Percentiles rank a stretch among this genome's conserved stretches.
These are phyloP conservation scores for Meteorus colon DNA, from an alignment of 2,888 invertebrate species.

Conservation along the genomic window DNA sequence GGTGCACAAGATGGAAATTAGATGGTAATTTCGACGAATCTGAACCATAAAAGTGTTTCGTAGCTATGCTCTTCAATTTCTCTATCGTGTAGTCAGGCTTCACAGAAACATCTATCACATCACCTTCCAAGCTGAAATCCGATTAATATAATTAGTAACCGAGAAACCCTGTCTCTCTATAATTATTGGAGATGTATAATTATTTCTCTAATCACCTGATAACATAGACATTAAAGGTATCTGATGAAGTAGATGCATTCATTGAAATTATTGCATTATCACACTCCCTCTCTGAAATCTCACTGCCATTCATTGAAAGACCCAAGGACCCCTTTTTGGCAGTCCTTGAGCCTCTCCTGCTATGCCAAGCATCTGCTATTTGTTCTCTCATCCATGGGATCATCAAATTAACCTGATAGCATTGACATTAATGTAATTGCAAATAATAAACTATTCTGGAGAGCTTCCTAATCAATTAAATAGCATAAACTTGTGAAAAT, in stretches of 20 bases:
- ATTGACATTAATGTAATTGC: background rate
- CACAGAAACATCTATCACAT: conserved; percentile 57
- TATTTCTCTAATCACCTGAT: conserved; percentile 60
- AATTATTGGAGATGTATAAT: background rate
- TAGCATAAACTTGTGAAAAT: background rate
- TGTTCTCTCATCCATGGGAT: conserved; percentile 69
- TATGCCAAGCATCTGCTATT: conserved; percentile 66
- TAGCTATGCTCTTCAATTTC: conserved; percentile 63
- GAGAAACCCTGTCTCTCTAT: background rate
- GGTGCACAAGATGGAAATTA: conserved; percentile 65
- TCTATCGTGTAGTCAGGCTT: conserved; percentile 64
- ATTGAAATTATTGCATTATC: conserved; percentile 56
- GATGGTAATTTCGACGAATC: conserved; percentile 55
- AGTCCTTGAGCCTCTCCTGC: conserved; percentile 64
- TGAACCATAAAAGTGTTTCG: conserved; percentile 65
- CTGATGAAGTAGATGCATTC: conserved; percentile 56
- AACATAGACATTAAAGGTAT: conserved; percentile 63
- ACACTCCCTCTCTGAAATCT: conserved; percentile 58
- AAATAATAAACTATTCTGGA: background rate
- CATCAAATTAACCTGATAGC: conserved; percentile 57
- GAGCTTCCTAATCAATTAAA: background rate
- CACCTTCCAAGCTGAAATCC: conserved; percentile 63
- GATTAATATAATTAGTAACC: background rate
- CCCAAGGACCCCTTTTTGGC: conserved; percentile 59
- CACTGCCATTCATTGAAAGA: conserved; percentile 55